Conservation (phyloP, 2,888 invertebrate species). For the Atethmia centrago region DNA sequence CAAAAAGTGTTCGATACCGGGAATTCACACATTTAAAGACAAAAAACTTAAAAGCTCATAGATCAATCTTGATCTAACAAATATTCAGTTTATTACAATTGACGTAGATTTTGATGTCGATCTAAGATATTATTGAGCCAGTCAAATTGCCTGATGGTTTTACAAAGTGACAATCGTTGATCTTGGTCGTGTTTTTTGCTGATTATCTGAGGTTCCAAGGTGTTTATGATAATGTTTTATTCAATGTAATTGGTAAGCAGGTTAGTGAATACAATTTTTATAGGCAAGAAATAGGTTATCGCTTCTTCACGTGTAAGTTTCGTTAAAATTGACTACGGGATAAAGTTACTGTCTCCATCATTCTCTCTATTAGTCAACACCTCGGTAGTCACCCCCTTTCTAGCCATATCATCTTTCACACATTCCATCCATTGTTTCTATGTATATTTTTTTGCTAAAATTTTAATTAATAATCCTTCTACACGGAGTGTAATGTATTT, state of each 20-base stretch:
- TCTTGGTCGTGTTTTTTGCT: conserved; percentile 36
- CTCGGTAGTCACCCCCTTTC: too few relatives aligned
- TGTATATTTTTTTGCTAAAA: too few relatives aligned
- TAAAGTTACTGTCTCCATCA: too few relatives aligned
- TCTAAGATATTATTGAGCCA: conserved; percentile 38
- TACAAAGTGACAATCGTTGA: conserved; percentile 32
- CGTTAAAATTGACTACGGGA: too few relatives aligned
- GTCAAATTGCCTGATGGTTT: conserved; percentile 31
- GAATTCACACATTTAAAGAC: neutral
- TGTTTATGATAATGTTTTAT: conserved; percentile 26
- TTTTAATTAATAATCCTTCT: too few relatives aligned
- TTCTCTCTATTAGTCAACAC: too few relatives aligned
- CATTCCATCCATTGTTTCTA: too few relatives aligned
- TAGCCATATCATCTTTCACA: too few relatives aligned
- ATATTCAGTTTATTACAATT: conserved; percentile 15
- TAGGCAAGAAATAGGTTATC: neutral
- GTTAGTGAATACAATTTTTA: neutral
- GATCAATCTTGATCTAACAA: conserved; percentile 36
- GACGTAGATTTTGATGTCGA: conserved; percentile 40
- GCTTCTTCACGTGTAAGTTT: neutral
- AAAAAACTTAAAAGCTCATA: conserved; percentile 25
- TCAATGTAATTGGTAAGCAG: conserved; percentile 10
- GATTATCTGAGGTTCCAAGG: conserved; percentile 24
- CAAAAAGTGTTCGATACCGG: neutral
- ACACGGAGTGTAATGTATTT: neutral